Percentiles rank a stretch among this genome's conserved stretches.
Conservation (phyloP, 2,797 vertebrate species). For the Urocyon cinereoargenteus region DNA sequence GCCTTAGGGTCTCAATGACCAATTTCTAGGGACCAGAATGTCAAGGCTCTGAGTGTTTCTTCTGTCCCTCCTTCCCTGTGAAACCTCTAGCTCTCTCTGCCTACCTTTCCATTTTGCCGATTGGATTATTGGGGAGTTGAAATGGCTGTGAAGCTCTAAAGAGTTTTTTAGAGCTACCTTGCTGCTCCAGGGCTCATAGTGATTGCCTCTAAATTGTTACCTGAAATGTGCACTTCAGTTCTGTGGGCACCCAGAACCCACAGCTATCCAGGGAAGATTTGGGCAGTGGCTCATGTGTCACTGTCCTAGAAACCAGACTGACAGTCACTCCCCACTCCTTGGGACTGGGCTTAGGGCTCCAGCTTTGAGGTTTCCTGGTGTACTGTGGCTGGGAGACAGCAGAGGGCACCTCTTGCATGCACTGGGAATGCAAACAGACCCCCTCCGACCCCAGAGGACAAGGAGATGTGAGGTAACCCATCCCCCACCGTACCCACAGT, state of each 20-base stretch:
- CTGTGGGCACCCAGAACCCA: neutral
- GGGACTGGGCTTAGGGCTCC: neutral
- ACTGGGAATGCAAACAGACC: neutral
- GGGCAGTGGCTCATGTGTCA: neutral
- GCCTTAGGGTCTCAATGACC: neutral
- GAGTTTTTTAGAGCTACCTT: neutral
- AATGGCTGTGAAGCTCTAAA: neutral
- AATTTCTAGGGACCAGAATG: neutral
- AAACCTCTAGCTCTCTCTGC: neutral
- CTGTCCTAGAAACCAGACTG: neutral
- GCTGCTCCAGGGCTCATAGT: neutral
- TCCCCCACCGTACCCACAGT: neutral
- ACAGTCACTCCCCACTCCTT: neutral
- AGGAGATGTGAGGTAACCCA: neutral
- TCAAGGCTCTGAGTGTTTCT: neutral
- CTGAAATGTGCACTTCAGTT: neutral
- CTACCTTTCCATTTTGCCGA: neutral
- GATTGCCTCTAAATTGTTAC: neutral
- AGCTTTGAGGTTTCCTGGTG: neutral
- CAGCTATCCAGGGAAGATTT: neutral
- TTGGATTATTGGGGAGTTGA: neutral
- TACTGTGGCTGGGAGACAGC: slow-evolving; percentile 53
- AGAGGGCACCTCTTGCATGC: slow-evolving; percentile 70
- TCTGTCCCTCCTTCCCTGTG: neutral
- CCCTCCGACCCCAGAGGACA: neutral